Conservation (phyloP, 2,888 invertebrate species). For the Leucophenga maculata region DNA sequence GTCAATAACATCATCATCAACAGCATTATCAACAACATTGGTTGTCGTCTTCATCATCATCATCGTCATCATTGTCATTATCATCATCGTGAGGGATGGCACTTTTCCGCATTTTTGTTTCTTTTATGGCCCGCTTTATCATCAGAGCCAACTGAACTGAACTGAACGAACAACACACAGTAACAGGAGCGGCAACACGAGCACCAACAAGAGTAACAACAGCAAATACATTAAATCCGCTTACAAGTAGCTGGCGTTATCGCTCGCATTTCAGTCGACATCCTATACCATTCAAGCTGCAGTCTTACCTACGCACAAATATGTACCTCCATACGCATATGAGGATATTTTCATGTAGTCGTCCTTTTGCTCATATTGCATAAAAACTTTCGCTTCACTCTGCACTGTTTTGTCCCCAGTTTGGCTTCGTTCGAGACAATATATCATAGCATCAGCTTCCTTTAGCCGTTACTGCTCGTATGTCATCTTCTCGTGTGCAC, state of each 20-base stretch:
- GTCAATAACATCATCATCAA: conserved; percentile 51
- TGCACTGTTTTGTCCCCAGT: conserved; percentile 28
- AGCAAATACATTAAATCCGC: conserved; percentile 52
- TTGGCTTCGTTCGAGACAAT: conserved; percentile 64
- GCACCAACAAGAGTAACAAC: conserved; percentile 20
- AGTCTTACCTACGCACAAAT: conserved; percentile 29
- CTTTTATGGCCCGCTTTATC: conserved; percentile 64
- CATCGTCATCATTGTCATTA: conserved; percentile 39
- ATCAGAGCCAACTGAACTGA: no score
- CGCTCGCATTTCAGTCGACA: conserved; percentile 56
- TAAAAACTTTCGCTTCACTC: conserved; percentile 38
- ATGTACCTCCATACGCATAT: not conserved
- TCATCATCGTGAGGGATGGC: conserved; percentile 35
- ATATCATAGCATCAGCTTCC: conserved; percentile 60
- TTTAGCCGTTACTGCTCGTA: no score
- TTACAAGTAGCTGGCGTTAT: conserved; percentile 62
- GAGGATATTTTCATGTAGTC: not conserved
- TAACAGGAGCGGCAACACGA: conserved; percentile 31
- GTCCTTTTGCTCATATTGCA: not conserved
- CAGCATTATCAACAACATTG: conserved; percentile 57
- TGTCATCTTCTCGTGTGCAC: no score
- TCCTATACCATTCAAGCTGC: conserved; percentile 35
- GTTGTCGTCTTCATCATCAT: conserved; percentile 21
- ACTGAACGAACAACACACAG: conserved; percentile 62
- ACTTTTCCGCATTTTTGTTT: conserved; percentile 61